These are phyloP conservation scores for Mustela lutreola DNA, from an alignment of 2,113 vertebrate species.

Conservation along the genomic window DNA sequence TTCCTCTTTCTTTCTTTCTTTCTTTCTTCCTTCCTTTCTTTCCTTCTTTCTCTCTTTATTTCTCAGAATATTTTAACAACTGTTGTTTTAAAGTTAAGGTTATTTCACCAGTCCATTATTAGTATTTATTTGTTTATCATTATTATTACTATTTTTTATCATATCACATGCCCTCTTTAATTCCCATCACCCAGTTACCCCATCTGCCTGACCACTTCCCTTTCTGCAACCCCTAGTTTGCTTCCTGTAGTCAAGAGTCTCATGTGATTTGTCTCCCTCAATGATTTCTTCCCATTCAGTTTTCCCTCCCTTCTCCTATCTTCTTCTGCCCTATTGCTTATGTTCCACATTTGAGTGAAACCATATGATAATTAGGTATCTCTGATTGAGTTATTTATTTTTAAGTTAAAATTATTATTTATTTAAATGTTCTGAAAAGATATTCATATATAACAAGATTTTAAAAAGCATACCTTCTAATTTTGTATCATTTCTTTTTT, in stretches of 20 bases:
- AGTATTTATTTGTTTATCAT: too few species aligned
- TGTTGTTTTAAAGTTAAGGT: conserved; percentile 50
- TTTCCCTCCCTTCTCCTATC: not conserved
- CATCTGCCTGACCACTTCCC: not conserved
- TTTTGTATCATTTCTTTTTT: not conserved
- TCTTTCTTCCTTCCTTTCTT: not conserved
- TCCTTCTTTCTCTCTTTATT: not conserved
- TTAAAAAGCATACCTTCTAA: not conserved
- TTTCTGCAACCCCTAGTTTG: not conserved
- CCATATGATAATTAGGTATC: not conserved
- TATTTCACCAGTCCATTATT: conserved; percentile 8
- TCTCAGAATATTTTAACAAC: not conserved
- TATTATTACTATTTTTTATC: too few species aligned
- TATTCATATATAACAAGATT: not conserved
- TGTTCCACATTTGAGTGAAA: not conserved
- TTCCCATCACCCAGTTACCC: not conserved
- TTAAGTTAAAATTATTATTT: not conserved
- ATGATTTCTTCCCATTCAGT: not conserved
- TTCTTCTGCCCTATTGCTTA: not conserved
- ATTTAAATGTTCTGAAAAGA: not conserved
- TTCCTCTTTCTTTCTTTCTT: not conserved
- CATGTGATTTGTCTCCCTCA: not conserved
- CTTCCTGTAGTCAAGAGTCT: not conserved
- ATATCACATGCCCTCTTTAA: not conserved
- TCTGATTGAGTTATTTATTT: not conserved